A percentile compares a stretch with the other conserved stretches of the same genome.
phyloP scores from a whole-genome alignment of 2,113 vertebrate genomes.

The Nycticryphes semicollaris region DNA sequence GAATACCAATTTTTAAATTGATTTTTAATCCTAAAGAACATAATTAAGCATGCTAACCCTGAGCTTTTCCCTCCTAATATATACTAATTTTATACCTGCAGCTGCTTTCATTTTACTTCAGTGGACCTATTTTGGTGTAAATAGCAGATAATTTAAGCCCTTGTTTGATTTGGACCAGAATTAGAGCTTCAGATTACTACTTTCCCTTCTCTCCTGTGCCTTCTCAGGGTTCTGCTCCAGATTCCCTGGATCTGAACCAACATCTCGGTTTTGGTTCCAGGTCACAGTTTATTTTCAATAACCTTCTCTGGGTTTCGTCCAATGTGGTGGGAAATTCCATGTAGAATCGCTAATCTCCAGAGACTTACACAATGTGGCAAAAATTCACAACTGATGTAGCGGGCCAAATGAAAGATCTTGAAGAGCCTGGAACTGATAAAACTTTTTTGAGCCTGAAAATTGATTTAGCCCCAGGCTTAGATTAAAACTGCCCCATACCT shows the following conservation, averaged over 20 bases:
- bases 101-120: slow-evolving; percentile 43
- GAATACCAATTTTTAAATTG: not conserved
- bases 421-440: slow-evolving; percentile 6
- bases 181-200: slow-evolving; percentile 15
- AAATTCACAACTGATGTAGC: not conserved
- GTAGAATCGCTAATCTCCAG: not conserved
- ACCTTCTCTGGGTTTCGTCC: slow-evolving; percentile 2
- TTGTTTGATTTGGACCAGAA: slow-evolving; percentile 36
- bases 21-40: slow-evolving; percentile 14
- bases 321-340: not conserved
- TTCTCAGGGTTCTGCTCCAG: slow-evolving; percentile 5
- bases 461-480: not conserved
- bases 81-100: slow-evolving; percentile 1
- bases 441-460: not conserved
- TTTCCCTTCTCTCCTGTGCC: not conserved
- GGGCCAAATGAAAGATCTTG: not conserved
- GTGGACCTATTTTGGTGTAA: slow-evolving; percentile 13
- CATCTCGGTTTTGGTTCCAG: not conserved
- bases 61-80: not conserved
- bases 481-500: not conserved
- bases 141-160: slow-evolving; percentile 16
- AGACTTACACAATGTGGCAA: not conserved
- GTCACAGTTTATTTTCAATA: slow-evolving; percentile 47
- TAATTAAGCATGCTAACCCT: not conserved
- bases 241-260: slow-evolving; percentile 36